Evolutionary conservation across 2,797 vertebrate genomes (phyloP).

Genomic region (Rhabdomys pumilio): DNA sequence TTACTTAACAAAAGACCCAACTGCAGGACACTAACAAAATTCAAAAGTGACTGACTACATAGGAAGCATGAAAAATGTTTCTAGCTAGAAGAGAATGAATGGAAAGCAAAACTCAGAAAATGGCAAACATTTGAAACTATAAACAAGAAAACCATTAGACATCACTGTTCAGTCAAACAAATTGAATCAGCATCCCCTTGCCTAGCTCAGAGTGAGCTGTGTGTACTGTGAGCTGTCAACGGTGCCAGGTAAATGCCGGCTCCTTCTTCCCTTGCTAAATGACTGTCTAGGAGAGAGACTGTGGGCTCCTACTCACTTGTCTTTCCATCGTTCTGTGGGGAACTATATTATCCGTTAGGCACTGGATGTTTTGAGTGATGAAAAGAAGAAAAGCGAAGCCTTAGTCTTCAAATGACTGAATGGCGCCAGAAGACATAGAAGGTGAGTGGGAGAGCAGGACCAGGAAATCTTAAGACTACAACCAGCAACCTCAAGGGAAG

Average conservation of each 20-base stretch:
- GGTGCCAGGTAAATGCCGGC: rapidly evolving
- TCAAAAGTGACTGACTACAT: slow-evolving; percentile 33
- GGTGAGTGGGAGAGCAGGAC: background rate
- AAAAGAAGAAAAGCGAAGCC: background rate
- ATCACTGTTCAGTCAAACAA: slow-evolving; percentile 36
- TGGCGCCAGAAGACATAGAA: background rate
- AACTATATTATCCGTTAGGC: background rate
- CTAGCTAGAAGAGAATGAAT: background rate
- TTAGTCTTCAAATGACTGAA: background rate
- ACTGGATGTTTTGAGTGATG: background rate
- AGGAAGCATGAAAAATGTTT: slow-evolving; percentile 32
- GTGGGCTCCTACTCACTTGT: background rate
- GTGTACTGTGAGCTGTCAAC: background rate
- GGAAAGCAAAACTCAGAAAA: slow-evolving; percentile 48
- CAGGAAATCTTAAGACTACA: background rate
- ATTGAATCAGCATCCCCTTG: background rate
- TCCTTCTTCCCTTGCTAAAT: background rate
- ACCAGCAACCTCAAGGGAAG: rapidly evolving
- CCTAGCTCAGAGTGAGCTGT: background rate
- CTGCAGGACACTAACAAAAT: background rate
- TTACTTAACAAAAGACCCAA: slow-evolving; percentile 51
- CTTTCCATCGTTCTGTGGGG: background rate
- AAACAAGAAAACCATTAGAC: slow-evolving; percentile 57
- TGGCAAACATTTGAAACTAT: slow-evolving; percentile 27
- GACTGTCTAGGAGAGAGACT: background rate